These are phyloP conservation scores for Abrostola tripartita DNA, from an alignment of 2,888 invertebrate genomes.

Conservation along the genomic window DNA sequence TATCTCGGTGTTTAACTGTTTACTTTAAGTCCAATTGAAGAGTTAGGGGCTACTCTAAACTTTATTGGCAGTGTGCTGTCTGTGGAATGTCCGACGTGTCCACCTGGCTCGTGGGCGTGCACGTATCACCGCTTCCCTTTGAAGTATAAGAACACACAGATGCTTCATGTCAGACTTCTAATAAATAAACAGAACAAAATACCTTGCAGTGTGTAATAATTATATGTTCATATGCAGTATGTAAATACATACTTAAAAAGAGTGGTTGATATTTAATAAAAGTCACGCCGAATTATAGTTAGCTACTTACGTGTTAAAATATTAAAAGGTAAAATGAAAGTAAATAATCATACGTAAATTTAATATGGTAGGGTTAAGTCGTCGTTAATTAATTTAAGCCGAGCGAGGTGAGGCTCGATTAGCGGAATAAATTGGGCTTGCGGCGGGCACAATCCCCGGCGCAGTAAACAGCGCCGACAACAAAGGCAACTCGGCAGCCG, in stretches of 20 bases:
- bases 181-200: slow-evolving; percentile 61
- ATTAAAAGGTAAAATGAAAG: slow-evolving; percentile 48
- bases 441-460: slow-evolving; percentile 78
- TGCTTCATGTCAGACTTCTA: slow-evolving; percentile 57
- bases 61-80: slow-evolving; percentile 71
- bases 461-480: slow-evolving; percentile 82
- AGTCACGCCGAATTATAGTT: background rate
- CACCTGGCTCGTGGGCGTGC: slow-evolving; percentile 79
- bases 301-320: slow-evolving; percentile 19
- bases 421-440: slow-evolving; percentile 85
- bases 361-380: slow-evolving; percentile 74
- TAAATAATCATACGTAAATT: slow-evolving; percentile 57
- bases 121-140: slow-evolving; percentile 70
- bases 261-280: too few species aligned
- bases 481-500: slow-evolving; percentile 78
- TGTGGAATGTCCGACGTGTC: slow-evolving; percentile 73
- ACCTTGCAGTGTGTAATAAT: slow-evolving; percentile 50
- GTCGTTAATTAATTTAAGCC: slow-evolving; percentile 84
- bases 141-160: slow-evolving; percentile 66
- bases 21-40: slow-evolving; percentile 63
- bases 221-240: background rate
- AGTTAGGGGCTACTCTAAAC: slow-evolving; percentile 64
- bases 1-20: slow-evolving; percentile 3
- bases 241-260: too few species aligned
- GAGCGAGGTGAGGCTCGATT: slow-evolving; percentile 82